These are phyloP conservation scores for Drosophila subpulchrella DNA, from an alignment of 1,140 invertebrate genomes.

Conservation along the genomic window DNA sequence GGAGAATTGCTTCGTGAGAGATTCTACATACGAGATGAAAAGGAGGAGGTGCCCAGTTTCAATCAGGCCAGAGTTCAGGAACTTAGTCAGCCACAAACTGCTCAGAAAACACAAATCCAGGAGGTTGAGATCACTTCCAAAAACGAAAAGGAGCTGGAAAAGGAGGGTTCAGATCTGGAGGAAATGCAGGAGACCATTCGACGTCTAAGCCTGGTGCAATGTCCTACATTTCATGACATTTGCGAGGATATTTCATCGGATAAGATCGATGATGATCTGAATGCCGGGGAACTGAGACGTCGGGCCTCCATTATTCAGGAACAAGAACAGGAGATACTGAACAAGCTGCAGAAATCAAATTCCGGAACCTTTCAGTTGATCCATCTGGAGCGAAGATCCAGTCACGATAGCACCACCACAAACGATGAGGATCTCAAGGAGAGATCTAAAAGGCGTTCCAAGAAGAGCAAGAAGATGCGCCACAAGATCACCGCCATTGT, in stretches of 20 bases:
- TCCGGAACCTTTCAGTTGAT: conserved; percentile 77
- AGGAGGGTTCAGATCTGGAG: conserved; percentile 14
- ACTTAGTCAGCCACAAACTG: not conserved
- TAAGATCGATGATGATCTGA: conserved; percentile 85
- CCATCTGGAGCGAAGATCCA: conserved; percentile 68
- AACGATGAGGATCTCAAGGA: conserved; percentile 47
- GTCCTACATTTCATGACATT: conserved; percentile 86
- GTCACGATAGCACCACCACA: conserved; percentile 69
- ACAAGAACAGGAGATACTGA: conserved; percentile 77
- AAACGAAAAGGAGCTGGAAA: conserved; percentile 7
- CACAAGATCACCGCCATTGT: conserved; percentile 80
- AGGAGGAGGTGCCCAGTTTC: conserved; percentile 63
- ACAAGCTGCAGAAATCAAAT: conserved; percentile 75
- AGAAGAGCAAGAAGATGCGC: conserved; percentile 69
- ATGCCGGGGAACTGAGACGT: conserved; percentile 84
- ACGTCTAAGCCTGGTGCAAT: conserved; percentile 78
- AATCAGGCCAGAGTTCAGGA: conserved; percentile 11
- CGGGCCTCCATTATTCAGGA: conserved; percentile 81
- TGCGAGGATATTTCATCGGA: conserved; percentile 86
- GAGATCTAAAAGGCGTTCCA: conserved; percentile 49
- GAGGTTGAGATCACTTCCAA: conserved; percentile 1
- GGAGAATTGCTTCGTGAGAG: conserved; percentile 91
- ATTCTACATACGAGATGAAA: conserved; percentile 89
- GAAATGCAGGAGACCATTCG: conserved; percentile 61
- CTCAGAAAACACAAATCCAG: not conserved